Percentiles rank a stretch among this genome's conserved stretches.
Evolutionary conservation across 2,888 invertebrate genomes (phyloP).

Genomic region (Nemotelus pantherinus): DNA sequence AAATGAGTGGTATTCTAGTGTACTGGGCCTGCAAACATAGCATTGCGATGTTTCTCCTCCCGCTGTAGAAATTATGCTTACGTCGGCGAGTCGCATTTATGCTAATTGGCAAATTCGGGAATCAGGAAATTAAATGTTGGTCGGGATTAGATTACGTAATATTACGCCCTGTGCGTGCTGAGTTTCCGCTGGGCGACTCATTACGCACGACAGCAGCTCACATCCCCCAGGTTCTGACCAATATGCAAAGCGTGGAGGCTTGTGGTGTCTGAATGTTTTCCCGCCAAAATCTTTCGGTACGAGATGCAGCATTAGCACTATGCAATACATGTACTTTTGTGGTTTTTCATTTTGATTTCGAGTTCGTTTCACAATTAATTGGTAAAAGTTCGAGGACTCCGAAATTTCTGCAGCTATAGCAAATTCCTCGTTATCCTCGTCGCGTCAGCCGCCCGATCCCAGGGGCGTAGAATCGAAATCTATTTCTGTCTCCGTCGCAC

Average conservation of each 20-base stretch:
- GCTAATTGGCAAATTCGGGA: slow-evolving; percentile 27
- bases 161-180: neutral
- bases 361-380: neutral
- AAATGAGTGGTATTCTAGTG: slow-evolving; percentile 39
- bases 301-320: neutral
- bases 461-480: slow-evolving; percentile 30
- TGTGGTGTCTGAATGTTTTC: slow-evolving; percentile 16
- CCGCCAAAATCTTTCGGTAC: slow-evolving; percentile 23
- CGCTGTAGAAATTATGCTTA: slow-evolving; percentile 20
- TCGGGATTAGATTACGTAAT: neutral
- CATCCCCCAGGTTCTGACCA: neutral
- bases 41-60: slow-evolving; percentile 37
- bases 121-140: slow-evolving; percentile 14
- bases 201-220: too few relatives aligned
- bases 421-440: slow-evolving; percentile 27
- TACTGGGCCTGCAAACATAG: slow-evolving; percentile 20
- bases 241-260: slow-evolving; percentile 1
- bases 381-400: neutral
- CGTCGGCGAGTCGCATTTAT: slow-evolving; percentile 26
- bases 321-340: neutral
- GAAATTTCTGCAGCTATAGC: slow-evolving; percentile 35
- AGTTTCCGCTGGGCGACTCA: too few relatives aligned
- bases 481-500: slow-evolving; percentile 27
- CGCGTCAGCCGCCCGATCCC: neutral
- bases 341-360: neutral